Evolutionary conservation across 2,797 vertebrate species (phyloP).

Genomic region (Antennarius maculatus): DNA sequence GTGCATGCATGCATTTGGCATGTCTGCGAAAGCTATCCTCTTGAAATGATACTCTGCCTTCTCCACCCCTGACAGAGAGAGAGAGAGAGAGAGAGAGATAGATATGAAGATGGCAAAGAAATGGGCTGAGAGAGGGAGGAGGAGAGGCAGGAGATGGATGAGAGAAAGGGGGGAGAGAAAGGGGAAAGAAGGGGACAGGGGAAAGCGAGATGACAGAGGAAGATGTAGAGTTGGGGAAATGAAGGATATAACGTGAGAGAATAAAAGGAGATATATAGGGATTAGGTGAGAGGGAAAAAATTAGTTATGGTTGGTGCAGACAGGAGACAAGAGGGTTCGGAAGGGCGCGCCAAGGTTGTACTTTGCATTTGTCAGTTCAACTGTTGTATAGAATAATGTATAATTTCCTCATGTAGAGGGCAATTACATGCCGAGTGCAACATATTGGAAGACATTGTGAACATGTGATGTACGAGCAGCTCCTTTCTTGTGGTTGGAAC

Average conservation of each 20-base stretch:
- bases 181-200: neutral
- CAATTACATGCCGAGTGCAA: slow-evolving; percentile 16
- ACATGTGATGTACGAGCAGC: slow-evolving; percentile 4
- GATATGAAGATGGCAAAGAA: slow-evolving; percentile 60
- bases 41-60: slow-evolving; percentile 70
- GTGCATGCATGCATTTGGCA: slow-evolving; percentile 23
- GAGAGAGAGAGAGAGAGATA: slow-evolving; percentile 47
- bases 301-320: slow-evolving; percentile 55
- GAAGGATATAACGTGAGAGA: slow-evolving; percentile 56
- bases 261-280: slow-evolving; percentile 67
- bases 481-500: neutral
- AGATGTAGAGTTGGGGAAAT: slow-evolving; percentile 37
- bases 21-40: slow-evolving; percentile 63
- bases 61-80: slow-evolving; percentile 60
- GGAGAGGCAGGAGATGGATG: slow-evolving; percentile 26
- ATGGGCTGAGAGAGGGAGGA: slow-evolving; percentile 55
- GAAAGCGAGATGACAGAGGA: slow-evolving; percentile 25
- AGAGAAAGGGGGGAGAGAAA: neutral
- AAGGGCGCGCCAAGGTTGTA: slow-evolving; percentile 59
- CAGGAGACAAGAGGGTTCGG: slow-evolving; percentile 55
- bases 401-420: slow-evolving; percentile 32
- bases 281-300: slow-evolving; percentile 51
- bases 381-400: slow-evolving; percentile 30
- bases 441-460: slow-evolving; percentile 3
- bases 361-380: slow-evolving; percentile 62